Evolutionary conservation across 2,888 invertebrate species (phyloP).

Genomic region (Drosophila mimica): DNA sequence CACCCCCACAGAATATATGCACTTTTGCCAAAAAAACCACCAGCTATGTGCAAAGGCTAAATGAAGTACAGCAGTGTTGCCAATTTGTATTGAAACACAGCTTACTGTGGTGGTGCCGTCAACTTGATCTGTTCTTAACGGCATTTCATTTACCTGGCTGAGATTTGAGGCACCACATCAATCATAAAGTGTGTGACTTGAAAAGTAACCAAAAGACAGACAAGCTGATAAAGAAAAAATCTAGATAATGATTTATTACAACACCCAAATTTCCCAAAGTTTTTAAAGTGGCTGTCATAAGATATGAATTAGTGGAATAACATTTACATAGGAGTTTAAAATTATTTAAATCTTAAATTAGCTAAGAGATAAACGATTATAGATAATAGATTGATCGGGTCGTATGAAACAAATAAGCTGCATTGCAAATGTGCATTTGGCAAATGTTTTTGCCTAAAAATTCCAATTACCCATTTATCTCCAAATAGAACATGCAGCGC

Average conservation of each 20-base stretch:
- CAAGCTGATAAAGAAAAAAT: background rate
- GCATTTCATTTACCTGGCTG: slow-evolving; percentile 2
- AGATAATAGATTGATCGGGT: slow-evolving; percentile 20
- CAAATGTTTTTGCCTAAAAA: slow-evolving; percentile 19
- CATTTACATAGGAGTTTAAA: background rate
- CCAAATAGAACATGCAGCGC: background rate
- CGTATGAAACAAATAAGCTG: slow-evolving; percentile 30
- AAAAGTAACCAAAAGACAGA: background rate
- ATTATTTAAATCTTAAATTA: background rate
- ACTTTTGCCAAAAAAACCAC: slow-evolving; percentile 44
- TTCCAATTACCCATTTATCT: slow-evolving; percentile 36
- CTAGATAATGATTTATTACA: background rate
- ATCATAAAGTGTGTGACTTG: background rate
- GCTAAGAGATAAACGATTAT: background rate
- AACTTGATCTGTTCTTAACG: slow-evolving; percentile 12
- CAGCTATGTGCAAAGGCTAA: slow-evolving; percentile 12
- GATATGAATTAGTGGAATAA: background rate
- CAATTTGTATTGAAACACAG: slow-evolving; percentile 27
- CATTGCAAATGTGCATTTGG: slow-evolving; percentile 29
- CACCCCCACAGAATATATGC: background rate
- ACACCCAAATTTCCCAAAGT: background rate
- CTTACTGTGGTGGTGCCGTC: slow-evolving; percentile 9
- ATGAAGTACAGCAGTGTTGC: slow-evolving; percentile 15
- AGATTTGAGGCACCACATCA: slow-evolving; percentile 3
- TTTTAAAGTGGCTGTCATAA: background rate